Percentiles rank a stretch among this genome's conserved stretches.
phyloP scores from a whole-genome alignment of 2,888 invertebrate genomes.

The Brenthis daphne region DNA sequence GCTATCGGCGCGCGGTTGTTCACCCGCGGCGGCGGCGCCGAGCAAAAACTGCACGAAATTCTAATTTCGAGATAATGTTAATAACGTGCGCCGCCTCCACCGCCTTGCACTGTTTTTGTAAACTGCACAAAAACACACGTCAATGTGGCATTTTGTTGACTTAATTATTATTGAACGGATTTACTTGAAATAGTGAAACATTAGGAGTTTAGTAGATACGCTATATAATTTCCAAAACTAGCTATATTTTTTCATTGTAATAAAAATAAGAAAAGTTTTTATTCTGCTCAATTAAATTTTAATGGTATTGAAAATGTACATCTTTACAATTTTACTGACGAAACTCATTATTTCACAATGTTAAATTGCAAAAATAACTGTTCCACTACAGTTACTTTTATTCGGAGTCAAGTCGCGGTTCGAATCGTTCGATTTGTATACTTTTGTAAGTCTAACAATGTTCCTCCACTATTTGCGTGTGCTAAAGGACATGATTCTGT shows the following conservation, averaged over 20 bases:
- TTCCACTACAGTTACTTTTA: not conserved
- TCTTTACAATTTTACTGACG: not conserved
- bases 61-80: not conserved
- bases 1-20: not conserved
- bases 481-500: constrained; percentile 24
- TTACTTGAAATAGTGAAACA: not conserved
- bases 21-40: not conserved
- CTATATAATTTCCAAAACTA: no score
- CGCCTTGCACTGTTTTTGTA: not conserved
- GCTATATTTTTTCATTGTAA: no score
- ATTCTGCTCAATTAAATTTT: no score
- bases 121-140: constrained; percentile 1
- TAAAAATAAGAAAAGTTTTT: no score
- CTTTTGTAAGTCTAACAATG: constrained; percentile 3
- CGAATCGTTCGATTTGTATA: not conserved
- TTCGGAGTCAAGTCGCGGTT: not conserved
- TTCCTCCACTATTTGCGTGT: constrained; percentile 7
- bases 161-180: not conserved
- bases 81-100: not conserved
- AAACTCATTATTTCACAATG: not conserved
- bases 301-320: no score
- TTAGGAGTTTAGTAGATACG: no score
- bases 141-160: not conserved
- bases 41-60: constrained; percentile 9
- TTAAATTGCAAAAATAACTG: not conserved